Base-by-base conservation (phyloP, 2,797 vertebrate species). In the Karalla daura region DNA sequence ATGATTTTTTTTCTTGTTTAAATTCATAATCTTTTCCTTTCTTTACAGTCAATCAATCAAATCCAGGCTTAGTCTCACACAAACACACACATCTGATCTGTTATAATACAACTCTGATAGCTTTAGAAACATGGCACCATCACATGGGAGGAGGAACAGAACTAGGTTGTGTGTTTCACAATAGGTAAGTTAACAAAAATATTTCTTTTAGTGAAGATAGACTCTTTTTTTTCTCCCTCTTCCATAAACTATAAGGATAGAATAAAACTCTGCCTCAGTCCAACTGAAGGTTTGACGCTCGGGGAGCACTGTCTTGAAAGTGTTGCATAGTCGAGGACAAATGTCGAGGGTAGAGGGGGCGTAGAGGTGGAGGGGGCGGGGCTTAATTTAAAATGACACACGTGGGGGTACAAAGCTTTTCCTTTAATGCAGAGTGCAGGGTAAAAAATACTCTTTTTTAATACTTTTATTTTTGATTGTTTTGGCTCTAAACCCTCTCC, bases 321-420 rank as follows among this genome's bases (percentile, higher is more conserved):
- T 63, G 87, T 92, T 92, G 91, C 91, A 92, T 92, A 92, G 91
- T 91, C 63, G 24, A 83, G 76, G 72, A 73, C 54, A 88, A 71
- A 55, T 55, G 71, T n/a, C n/a, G n/a, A 66, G 76, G 25, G 35
- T 36, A 33, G 36, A 70, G 46, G 3, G 9, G 18, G 39, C 3
- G 27, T 52, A n/a, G n/a, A n/a, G n/a, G n/a, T 44, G 47, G 10
- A 11, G 18, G 28, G 28, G 28, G 10, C n/a, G 36, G 36, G 15
- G 55, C 14, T 72, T 68, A 79, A 81, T 62, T 81, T 75, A 86
- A 83, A 84, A 76, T 10, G 17, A 86, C 50, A 77, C 44, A 72
- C 0, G 25, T 43, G 65, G 59, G 47, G 78, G 63, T 68, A 81
- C 73, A 82, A 72, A 80, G 49, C 61, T 77, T 35, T 70, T 70